Evolutionary conservation across 2,113 vertebrate species (phyloP).

Genomic region (Syngnathoides biaculeatus): DNA sequence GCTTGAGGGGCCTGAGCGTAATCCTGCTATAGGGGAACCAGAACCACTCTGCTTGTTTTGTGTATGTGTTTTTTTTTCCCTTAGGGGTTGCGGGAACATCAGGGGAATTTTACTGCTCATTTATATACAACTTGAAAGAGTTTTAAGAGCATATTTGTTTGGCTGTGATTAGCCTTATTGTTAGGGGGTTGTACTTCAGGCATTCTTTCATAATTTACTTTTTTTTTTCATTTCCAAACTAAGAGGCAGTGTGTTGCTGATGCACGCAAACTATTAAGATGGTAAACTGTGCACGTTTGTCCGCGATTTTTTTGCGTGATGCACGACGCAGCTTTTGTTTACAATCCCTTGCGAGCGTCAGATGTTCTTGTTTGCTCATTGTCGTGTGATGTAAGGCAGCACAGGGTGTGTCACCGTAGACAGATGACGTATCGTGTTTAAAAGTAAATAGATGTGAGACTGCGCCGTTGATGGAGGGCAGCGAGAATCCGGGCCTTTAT

Average conservation of each 20-base stretch:
- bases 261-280: neutral
- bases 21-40: slow-evolving; percentile 20
- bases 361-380: slow-evolving; percentile 44
- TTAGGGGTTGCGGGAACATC: slow-evolving; percentile 33
- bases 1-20: slow-evolving; percentile 25
- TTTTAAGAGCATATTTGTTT: slow-evolving; percentile 56
- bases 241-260: neutral
- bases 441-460: slow-evolving; percentile 3
- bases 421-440: slow-evolving; percentile 3
- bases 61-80: slow-evolving; percentile 18
- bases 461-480: neutral
- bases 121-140: slow-evolving; percentile 40
- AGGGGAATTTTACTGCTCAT: slow-evolving; percentile 28
- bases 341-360: slow-evolving; percentile 22
- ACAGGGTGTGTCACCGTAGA: slow-evolving; percentile 15
- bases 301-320: neutral
- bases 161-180: slow-evolving; percentile 25
- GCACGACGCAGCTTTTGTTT: slow-evolving; percentile 31
- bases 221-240: too few species aligned
- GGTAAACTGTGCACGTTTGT: neutral
- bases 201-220: neutral
- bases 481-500: slow-evolving; percentile 17
- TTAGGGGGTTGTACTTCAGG: neutral
- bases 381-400: slow-evolving; percentile 16
- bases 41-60: slow-evolving; percentile 15